Evolutionary conservation across 1,140 invertebrate genomes (phyloP), one percentile per base, ranked within the genome.

Genomic region (Scylla paramamosain): DNA sequence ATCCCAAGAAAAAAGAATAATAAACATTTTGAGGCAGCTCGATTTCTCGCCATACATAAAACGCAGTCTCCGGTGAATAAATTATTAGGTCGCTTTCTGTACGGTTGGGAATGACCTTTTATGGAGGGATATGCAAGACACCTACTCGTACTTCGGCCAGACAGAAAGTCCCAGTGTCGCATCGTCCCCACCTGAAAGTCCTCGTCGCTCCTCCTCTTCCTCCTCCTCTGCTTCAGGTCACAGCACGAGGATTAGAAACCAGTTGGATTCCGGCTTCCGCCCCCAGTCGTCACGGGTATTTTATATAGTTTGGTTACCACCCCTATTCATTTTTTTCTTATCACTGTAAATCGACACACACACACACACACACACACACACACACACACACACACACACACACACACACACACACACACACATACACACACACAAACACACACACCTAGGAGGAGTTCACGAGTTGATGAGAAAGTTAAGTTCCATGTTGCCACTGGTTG

Each of bases 321-420:
- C 67, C 67, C 16, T 59, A 59, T 77, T 77, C 20, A n/a, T 7
- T n/a, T 77, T 25, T n/a, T 77, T 59, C 20, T 16, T 59, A 59
- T 59, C 12, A 59, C 20, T 77, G 20, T 77, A 77, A n/a, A 77
- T 25, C 25, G 20, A n/a, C 16, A 77, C 67, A 77, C 67, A 77
- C 67, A 77, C 59, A 67, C 59, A 67, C 59, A 67, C 59, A 67
- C 59, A 67, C 59, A 67, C 59, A 67, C 59, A 67, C 59, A 67
- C 59, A 67, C 59, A 67, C 67, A 77, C 67, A 77, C 67, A 77
- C 67, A 77, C 67, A 48, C 39, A 52, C 88, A 88, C 45, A 88
- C 45, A 88, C 45, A 88, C 45, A 88, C 45, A 88, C 45, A 88
- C 31, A 88, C 45, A 88, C 45, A 88, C 45, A 88, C 86, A 88